Conservation (phyloP, 2,888 invertebrate genomes). For the Megalurothrips usitatus region DNA sequence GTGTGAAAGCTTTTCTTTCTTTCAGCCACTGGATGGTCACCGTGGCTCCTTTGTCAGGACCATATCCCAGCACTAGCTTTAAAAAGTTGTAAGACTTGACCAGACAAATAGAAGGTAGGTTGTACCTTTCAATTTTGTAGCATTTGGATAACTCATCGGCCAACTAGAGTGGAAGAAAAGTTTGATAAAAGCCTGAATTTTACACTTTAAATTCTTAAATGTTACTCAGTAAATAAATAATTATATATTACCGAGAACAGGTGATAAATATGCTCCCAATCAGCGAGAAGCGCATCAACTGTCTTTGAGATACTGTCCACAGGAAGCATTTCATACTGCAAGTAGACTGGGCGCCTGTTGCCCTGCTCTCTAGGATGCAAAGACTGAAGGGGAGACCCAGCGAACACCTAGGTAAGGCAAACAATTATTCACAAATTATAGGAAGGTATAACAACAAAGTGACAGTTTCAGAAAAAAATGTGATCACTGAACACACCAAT, state of each 20-base stretch:
- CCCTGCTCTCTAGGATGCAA: slow-evolving; percentile 80
- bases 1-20: slow-evolving; percentile 66
- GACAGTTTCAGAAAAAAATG: too few species aligned
- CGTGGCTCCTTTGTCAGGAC: slow-evolving; percentile 76
- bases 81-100: slow-evolving; percentile 91
- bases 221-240: not conserved
- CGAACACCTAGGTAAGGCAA: slow-evolving; percentile 47
- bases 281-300: slow-evolving; percentile 79
- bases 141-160: slow-evolving; percentile 79
- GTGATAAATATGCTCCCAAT: slow-evolving; percentile 90
- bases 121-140: slow-evolving; percentile 61
- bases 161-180: not conserved
- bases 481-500: slow-evolving; percentile 60
- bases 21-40: slow-evolving; percentile 79
- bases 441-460: too few species aligned
- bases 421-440: slow-evolving; percentile 50
- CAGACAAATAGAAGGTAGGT: slow-evolving; percentile 28
- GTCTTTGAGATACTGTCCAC: slow-evolving; percentile 72
- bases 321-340: slow-evolving; percentile 85
- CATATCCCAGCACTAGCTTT: slow-evolving; percentile 83
- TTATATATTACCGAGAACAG: slow-evolving; percentile 56
- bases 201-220: not conserved
- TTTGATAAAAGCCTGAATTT: not conserved
- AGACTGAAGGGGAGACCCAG: slow-evolving; percentile 64
- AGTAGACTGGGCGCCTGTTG: slow-evolving; percentile 76